Evolutionary conservation across 2,888 invertebrate genomes (phyloP).

Genomic region (Oxyteleia sp.): DNA sequence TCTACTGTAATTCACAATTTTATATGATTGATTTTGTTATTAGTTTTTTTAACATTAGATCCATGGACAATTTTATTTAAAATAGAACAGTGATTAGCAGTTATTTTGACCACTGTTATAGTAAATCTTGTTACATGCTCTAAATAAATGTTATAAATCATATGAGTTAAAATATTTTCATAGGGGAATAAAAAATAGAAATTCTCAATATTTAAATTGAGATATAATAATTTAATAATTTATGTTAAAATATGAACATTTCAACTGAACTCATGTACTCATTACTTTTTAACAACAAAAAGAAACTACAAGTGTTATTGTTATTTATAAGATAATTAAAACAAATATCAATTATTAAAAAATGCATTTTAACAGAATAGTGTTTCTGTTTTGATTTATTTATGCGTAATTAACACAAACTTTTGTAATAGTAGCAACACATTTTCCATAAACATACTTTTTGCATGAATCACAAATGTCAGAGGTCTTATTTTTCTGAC

Average conservation of each 20-base stretch:
- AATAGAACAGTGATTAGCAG: slow-evolving; percentile 17
- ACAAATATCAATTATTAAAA: slow-evolving; percentile 3
- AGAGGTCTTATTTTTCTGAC: slow-evolving; percentile 26
- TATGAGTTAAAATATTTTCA: slow-evolving; percentile 3
- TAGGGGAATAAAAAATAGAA: slow-evolving; percentile 8
- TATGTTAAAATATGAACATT: slow-evolving; percentile 1
- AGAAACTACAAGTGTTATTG: slow-evolving; percentile 2
- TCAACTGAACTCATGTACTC: not conserved
- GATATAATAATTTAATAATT: slow-evolving; percentile 1
- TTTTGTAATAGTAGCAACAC: slow-evolving; percentile 2
- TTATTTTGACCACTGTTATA: slow-evolving; percentile 35
- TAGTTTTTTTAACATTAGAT: slow-evolving; percentile 35
- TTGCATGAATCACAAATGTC: slow-evolving; percentile 36
- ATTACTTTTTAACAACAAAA: not conserved
- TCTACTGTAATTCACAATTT: no score
- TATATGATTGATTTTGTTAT: no score
- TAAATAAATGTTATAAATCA: slow-evolving; percentile 6
- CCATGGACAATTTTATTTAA: slow-evolving; percentile 8
- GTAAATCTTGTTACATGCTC: not conserved
- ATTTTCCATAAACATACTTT: slow-evolving; percentile 39
- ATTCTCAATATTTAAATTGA: not conserved
- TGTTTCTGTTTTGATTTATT: not conserved
- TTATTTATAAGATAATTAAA: slow-evolving; percentile 2
- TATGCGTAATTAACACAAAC: slow-evolving; percentile 4
- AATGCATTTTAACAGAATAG: slow-evolving; percentile 1